phyloP scores from a whole-genome alignment of 2,888 invertebrate species.

The Pseudolycoriella hygida region DNA sequence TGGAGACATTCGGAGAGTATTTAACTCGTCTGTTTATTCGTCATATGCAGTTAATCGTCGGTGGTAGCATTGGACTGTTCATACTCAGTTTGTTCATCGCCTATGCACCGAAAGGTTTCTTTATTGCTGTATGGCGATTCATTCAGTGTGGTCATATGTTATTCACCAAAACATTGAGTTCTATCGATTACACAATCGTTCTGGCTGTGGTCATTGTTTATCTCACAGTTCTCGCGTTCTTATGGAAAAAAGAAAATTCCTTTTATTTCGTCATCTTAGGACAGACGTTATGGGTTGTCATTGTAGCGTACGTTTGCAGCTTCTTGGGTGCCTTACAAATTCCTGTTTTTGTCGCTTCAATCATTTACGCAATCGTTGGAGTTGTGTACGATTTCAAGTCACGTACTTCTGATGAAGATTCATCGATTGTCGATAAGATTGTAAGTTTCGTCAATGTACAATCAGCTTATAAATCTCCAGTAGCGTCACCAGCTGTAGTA shows the following conservation, averaged over 20 bases:
- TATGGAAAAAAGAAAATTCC: constrained; percentile 59
- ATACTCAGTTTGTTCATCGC: constrained; percentile 21
- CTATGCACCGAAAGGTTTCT: constrained; percentile 45
- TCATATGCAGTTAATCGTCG: constrained; percentile 42
- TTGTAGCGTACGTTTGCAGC: constrained; percentile 58
- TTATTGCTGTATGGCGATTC: constrained; percentile 33
- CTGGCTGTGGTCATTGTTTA: constrained; percentile 48
- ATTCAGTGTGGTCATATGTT: constrained; percentile 22
- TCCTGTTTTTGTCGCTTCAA: constrained; percentile 50
- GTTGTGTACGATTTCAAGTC: constrained; percentile 32
- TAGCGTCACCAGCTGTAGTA: neutral
- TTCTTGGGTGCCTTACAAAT: constrained; percentile 58
- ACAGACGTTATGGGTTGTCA: constrained; percentile 53
- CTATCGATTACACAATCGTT: constrained; percentile 7
- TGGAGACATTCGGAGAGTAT: constrained; percentile 56
- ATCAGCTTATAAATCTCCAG: neutral
- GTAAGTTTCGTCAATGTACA: constrained; percentile 4
- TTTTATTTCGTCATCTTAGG: constrained; percentile 48
- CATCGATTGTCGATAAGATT: constrained; percentile 2
- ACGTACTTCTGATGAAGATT: neutral
- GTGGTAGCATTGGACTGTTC: constrained; percentile 12
- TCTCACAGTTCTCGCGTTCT: constrained; percentile 45
- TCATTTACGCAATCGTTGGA: constrained; percentile 46
- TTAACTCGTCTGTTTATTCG: constrained; percentile 52
- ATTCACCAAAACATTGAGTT: constrained; percentile 15